Evolutionary conservation across 1,140 invertebrate species (phyloP), one percentile per base, ranked within the genome.

Genomic region (Pemphigus obesinymphae): DNA sequence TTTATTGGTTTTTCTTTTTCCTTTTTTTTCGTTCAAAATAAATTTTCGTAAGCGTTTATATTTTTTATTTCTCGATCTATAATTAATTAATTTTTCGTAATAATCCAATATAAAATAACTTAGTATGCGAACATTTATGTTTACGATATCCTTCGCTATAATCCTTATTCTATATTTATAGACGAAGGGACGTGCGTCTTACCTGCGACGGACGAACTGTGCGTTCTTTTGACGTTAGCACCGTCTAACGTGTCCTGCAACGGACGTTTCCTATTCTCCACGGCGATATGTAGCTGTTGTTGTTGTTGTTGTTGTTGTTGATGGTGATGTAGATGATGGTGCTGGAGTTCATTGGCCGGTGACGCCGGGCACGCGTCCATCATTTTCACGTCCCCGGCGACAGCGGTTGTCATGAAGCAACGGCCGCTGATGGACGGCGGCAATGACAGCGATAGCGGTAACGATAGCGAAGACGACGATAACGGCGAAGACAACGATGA

Each of bases 301-400:
- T 78, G 73, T 20, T 37, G 55, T 26, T 55, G 50, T 5, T 58
- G 53, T 0, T 58, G 23, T 2, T 29, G 53, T 13, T n/a, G 66
- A 4, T 70, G 37, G n/a, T 70, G 37, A 20, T 20, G 29, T 15
- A 34, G 45, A 31, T 50, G 72, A 23, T 31, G 48, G 20, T 13
- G 26, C 13, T 61, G 75, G 15, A 26, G 34, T 45, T 37, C 76
- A 34, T 80, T 23, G 20, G 55, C 37, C 55, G 76, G 55, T 20
- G 55, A 80, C 17, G 76, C 40, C 76, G 76, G 76, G 55, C 76
- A 80, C 50, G 55, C 76, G 76, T 80, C 76, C 76, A 80, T 80
- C 76, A 80, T 80, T 80, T 80, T 80, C 53, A 45, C 76, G 55
- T 80, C 76, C 7, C 76, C 76, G 53, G 76, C 76, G 34, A 8